These are phyloP conservation scores for Rhabditoides inermis DNA, from an alignment of 2,888 invertebrate species.

Conservation along the genomic window DNA sequence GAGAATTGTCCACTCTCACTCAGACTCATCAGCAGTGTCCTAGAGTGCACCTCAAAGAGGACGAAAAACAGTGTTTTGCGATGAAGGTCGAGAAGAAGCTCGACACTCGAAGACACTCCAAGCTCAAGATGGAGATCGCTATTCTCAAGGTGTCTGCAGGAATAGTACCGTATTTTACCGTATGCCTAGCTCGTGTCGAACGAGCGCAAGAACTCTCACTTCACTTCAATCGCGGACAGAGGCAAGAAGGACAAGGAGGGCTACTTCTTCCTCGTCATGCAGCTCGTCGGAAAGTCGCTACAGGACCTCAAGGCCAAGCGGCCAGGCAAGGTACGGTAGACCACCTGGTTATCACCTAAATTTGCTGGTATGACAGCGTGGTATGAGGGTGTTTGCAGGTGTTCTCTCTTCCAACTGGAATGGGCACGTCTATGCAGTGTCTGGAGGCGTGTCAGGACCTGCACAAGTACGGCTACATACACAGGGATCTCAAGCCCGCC, in stretches of 20 bases:
- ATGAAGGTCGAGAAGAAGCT: constrained; percentile 45
- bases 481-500: constrained; percentile 41
- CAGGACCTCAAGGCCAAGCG: constrained; percentile 31
- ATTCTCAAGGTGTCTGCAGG: not conserved
- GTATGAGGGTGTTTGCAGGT: constrained; percentile 5
- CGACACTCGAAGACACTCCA: constrained; percentile 30
- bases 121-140: constrained; percentile 42
- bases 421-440: constrained; percentile 34
- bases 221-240: constrained; percentile 36
- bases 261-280: constrained; percentile 40
- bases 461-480: constrained; percentile 42
- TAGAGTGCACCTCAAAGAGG: constrained; percentile 23
- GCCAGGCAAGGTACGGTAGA: constrained; percentile 13
- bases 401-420: constrained; percentile 31
- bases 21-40: not conserved
- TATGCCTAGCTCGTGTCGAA: constrained; percentile 28
- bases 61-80: constrained; percentile 26
- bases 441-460: constrained; percentile 44
- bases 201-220: constrained; percentile 24
- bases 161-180: constrained; percentile 3
- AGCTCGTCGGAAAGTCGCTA: constrained; percentile 35
- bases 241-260: constrained; percentile 28
- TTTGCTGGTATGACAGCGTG: not conserved
- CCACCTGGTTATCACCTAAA: too few species aligned
- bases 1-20: not conserved